phyloP scores from a whole-genome alignment of 2,113 vertebrate species.

The Pipa parva region DNA sequence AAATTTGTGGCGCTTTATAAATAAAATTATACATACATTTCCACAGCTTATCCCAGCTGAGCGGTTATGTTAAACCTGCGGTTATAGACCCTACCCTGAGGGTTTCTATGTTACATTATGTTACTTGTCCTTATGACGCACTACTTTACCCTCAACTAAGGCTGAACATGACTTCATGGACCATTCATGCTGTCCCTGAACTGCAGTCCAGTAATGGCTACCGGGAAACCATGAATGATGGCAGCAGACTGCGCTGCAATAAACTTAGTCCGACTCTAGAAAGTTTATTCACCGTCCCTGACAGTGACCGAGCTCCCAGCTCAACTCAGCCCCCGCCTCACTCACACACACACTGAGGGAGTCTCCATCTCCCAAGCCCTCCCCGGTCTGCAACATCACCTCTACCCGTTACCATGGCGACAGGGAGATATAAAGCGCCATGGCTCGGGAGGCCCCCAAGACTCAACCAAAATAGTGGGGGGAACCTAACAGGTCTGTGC shows the following conservation, averaged over 20 bases:
- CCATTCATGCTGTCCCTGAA: neutral
- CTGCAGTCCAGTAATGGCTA: too few relatives aligned
- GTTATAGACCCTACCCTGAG: neutral
- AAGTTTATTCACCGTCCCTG: too few relatives aligned
- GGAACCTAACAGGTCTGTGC: too few relatives aligned
- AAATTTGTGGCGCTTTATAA: too few relatives aligned
- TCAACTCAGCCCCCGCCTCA: neutral
- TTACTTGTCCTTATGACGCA: neutral
- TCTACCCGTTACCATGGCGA: conserved; percentile 26
- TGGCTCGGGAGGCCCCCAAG: neutral
- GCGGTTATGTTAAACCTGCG: too few relatives aligned
- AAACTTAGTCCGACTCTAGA: neutral
- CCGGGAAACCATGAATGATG: neutral
- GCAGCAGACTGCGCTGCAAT: neutral
- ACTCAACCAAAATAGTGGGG: neutral
- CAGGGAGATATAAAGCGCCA: conserved; percentile 6
- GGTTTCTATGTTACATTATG: neutral
- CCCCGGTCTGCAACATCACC: conserved; percentile 10
- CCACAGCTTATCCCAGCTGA: too few relatives aligned
- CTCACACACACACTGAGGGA: neutral
- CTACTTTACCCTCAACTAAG: too few relatives aligned
- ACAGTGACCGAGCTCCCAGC: neutral
- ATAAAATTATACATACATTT: too few relatives aligned
- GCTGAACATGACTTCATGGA: too few relatives aligned
- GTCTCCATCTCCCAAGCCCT: conserved; percentile 3